phyloP scores from a whole-genome alignment of 64 coral and sea anemone genomes.

The Stichodactyla mertensii region DNA sequence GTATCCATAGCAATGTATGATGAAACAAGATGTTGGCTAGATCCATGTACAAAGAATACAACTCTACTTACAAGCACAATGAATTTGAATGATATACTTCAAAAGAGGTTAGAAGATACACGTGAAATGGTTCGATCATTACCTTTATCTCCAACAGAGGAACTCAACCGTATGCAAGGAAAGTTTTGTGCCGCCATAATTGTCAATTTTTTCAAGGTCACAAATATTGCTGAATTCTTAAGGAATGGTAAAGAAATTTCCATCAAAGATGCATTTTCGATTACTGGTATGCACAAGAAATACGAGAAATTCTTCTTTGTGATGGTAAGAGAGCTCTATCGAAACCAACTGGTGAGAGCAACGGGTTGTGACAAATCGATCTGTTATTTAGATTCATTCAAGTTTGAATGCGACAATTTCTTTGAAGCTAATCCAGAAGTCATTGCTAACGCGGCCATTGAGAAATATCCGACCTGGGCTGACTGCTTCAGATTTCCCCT shows the following conservation, averaged over 20 bases:
- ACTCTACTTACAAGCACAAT: not conserved
- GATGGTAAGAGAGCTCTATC: not conserved
- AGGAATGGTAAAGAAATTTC: slow-evolving; percentile 1
- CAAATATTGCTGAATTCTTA: not conserved
- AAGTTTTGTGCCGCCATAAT: not conserved
- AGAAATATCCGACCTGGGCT: not conserved
- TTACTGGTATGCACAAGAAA: not conserved
- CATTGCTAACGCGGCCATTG: not conserved
- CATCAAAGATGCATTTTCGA: not conserved
- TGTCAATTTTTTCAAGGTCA: not conserved
- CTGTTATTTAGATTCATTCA: slow-evolving; percentile 1
- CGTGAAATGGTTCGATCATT: not conserved
- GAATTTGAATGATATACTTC: not conserved
- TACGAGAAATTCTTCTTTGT: slow-evolving; percentile 1
- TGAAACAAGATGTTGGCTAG: not conserved
- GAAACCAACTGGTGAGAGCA: slow-evolving; percentile 1
- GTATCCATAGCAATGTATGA: not conserved
- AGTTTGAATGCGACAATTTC: not conserved
- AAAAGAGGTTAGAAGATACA: not conserved
- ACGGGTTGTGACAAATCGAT: not conserved
- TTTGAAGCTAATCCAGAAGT: not conserved
- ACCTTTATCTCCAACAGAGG: slow-evolving; percentile 4
- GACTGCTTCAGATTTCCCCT: slow-evolving; percentile 2
- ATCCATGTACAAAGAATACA: not conserved
- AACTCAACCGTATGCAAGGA: not conserved